Evolutionary conservation across 2,113 vertebrate genomes (phyloP).

Genomic region (Tragelaphus strepsiceros): DNA sequence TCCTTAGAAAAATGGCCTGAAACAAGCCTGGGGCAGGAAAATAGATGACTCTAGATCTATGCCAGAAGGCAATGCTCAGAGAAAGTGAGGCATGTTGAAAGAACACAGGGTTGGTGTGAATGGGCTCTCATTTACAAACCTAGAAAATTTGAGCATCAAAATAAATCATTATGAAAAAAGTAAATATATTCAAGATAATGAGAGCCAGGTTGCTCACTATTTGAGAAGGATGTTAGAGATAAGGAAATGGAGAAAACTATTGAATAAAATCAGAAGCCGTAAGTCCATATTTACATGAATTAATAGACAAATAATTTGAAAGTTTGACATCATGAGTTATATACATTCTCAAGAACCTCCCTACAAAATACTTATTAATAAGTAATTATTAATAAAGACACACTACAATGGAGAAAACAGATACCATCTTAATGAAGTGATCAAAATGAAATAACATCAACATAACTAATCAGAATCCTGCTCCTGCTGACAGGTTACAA

Average conservation of each 20-base stretch:
- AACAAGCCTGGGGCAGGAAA: neutral
- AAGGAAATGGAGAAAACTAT: neutral
- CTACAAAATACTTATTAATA: neutral
- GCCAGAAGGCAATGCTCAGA: neutral
- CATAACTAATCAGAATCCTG: neutral
- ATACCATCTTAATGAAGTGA: neutral
- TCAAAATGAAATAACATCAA: neutral
- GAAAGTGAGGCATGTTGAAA: neutral
- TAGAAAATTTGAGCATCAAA: neutral
- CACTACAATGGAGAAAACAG: neutral
- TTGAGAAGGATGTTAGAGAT: neutral
- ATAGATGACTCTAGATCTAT: neutral
- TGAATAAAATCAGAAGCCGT: neutral
- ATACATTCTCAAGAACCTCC: neutral
- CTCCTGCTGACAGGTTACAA: neutral
- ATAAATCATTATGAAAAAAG: neutral
- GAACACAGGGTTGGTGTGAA: neutral
- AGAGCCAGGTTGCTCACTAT: neutral
- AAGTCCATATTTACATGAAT: neutral
- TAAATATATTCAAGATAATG: neutral
- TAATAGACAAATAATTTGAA: neutral
- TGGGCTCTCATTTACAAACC: neutral
- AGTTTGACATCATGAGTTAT: neutral
- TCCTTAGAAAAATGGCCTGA: neutral
- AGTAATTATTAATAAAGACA: neutral